These are phyloP conservation scores for Tenthredo livida DNA, from an alignment of 2,888 invertebrate species.

Conservation along the genomic window DNA sequence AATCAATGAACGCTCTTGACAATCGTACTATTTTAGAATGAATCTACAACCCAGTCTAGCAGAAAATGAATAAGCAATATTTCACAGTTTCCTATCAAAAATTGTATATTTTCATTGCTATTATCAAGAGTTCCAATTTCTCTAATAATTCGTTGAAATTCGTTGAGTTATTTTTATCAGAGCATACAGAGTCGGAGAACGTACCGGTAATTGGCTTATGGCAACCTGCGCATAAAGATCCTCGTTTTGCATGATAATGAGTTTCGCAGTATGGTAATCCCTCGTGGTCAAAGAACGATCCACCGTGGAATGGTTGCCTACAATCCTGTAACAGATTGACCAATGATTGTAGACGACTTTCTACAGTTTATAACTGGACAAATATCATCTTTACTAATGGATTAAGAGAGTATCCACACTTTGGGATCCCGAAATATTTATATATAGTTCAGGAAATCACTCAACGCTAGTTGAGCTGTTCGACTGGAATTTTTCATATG, in stretches of 20 bases:
- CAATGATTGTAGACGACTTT: neutral
- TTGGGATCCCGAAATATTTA: too few species aligned
- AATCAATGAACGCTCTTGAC: conserved; percentile 1
- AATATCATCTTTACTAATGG: neutral
- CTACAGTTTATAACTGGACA: neutral
- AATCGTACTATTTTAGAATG: neutral
- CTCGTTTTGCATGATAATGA: conserved; percentile 98
- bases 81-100: too few species aligned
- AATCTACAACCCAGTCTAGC: neutral
- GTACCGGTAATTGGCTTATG: conserved; percentile 95
- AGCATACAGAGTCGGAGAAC: neutral
- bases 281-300: conserved; percentile 99
- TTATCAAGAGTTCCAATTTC: neutral
- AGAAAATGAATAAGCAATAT: neutral
- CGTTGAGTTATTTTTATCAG: too few species aligned
- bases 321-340: conserved; percentile 89
- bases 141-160: neutral
- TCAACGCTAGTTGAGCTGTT: too few species aligned
- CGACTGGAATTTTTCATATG: too few species aligned
- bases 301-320: conserved; percentile 96
- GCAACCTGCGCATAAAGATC: conserved; percentile 98
- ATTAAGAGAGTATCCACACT: neutral
- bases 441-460: too few species aligned
- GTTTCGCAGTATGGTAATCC: conserved; percentile 99
- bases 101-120: too few species aligned